Percentiles rank a stretch among this genome's conserved stretches.
These are phyloP conservation scores for Poicephalus meyeri DNA, from an alignment of 2,113 vertebrate genomes.

Conservation along the genomic window DNA sequence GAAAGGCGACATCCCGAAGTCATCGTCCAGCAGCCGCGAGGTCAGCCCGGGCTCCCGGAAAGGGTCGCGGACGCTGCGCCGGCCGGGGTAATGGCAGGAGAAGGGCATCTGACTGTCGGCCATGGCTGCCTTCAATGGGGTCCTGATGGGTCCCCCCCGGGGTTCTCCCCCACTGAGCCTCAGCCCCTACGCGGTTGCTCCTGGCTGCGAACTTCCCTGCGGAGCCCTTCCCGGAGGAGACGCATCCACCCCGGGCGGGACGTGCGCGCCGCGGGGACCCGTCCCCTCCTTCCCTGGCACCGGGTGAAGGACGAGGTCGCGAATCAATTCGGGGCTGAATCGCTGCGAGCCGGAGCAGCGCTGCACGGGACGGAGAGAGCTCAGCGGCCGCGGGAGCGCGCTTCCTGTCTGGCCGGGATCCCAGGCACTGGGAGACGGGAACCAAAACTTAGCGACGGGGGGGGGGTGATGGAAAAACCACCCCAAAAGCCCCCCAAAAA, in stretches of 20 bases:
- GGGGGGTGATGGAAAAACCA: no score
- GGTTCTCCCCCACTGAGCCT: background rate
- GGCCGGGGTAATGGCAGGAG: conserved; percentile 78
- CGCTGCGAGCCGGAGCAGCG: background rate
- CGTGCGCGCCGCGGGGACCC: rapidly evolving
- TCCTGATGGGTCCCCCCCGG: background rate
- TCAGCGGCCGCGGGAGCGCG: conserved; percentile 4
- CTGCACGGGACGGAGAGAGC: conserved; percentile 34
- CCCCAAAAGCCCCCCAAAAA: background rate
- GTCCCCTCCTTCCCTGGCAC: background rate
- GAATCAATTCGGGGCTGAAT: conserved; percentile 22
- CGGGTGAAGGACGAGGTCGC: background rate
- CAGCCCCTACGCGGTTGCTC: background rate
- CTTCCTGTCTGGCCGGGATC: conserved; percentile 53
- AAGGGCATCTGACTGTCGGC: conserved; percentile 90
- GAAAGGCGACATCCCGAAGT: conserved; percentile 91
- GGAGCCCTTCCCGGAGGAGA: background rate
- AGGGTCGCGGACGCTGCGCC: conserved; percentile 86
- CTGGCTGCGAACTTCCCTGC: background rate
- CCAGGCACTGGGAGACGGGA: conserved; percentile 18
- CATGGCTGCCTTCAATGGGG: conserved; percentile 72
- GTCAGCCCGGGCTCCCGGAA: conserved; percentile 88
- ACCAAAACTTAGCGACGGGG: background rate
- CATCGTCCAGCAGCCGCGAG: conserved; percentile 91
- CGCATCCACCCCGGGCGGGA: conserved; percentile 25